phyloP scores from a whole-genome alignment of 2,113 vertebrate genomes.

The Ailuropoda melanoleuca region DNA sequence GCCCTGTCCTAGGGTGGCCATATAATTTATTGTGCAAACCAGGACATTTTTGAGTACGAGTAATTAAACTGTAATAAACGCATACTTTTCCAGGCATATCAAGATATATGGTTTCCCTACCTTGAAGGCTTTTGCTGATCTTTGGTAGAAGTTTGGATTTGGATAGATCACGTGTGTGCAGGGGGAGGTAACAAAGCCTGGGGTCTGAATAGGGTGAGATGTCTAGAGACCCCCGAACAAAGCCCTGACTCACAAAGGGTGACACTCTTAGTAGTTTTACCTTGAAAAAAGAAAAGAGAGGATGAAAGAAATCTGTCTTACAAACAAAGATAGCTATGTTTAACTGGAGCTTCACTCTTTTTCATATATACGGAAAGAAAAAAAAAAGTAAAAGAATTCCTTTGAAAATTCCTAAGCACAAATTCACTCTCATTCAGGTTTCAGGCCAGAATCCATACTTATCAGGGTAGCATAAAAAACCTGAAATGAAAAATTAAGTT shows the following conservation, averaged over 20 bases:
- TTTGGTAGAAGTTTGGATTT: neutral
- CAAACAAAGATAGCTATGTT: neutral
- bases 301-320: neutral
- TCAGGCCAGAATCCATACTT: neutral
- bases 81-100: neutral
- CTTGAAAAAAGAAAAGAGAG: neutral
- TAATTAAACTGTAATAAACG: neutral
- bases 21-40: neutral
- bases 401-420: neutral
- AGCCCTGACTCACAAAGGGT: neutral
- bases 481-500: neutral
- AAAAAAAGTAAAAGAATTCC: neutral
- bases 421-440: neutral
- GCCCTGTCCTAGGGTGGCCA: neutral
- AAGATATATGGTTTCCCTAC: neutral
- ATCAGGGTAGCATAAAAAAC: neutral
- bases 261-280: neutral
- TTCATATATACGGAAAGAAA: neutral
- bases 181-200: neutral
- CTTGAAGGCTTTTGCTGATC: neutral
- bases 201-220: neutral
- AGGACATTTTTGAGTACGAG: neutral
- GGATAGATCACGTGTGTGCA: neutral
- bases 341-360: neutral
- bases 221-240: neutral